phyloP scores from a whole-genome alignment of 2,797 vertebrate species.

The Cirrhinus mrigala region DNA sequence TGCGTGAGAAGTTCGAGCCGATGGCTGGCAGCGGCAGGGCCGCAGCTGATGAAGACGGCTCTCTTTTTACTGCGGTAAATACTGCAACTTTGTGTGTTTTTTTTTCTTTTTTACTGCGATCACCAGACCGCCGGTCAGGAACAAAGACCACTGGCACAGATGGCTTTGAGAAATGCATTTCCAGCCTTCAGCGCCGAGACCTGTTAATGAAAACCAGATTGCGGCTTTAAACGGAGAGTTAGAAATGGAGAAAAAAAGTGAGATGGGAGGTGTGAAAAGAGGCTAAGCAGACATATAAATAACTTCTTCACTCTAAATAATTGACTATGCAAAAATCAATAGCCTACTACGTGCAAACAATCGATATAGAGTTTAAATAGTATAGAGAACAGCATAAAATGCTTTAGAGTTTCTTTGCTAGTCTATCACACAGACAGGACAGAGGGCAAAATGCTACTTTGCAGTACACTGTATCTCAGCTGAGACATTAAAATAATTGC shows the following conservation, averaged over 20 bases:
- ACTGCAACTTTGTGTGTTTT: slow-evolving; percentile 11
- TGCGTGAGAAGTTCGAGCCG: slow-evolving; percentile 55
- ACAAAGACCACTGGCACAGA: slow-evolving; percentile 78
- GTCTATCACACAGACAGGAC: slow-evolving; percentile 32
- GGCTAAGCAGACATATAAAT: slow-evolving; percentile 43
- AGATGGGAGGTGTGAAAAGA: slow-evolving; percentile 20
- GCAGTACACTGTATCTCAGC: slow-evolving; percentile 31
- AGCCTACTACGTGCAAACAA: slow-evolving; percentile 38
- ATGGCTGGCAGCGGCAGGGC: slow-evolving; percentile 46
- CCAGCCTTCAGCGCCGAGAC: slow-evolving; percentile 76
- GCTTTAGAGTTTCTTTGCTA: slow-evolving; percentile 27
- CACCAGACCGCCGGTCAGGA: slow-evolving; percentile 53
- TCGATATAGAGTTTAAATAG: slow-evolving; percentile 42
- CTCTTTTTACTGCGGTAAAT: slow-evolving; percentile 54
- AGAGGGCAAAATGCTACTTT: slow-evolving; percentile 43
- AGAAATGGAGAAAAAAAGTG: slow-evolving; percentile 6
- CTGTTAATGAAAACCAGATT: slow-evolving; percentile 76
- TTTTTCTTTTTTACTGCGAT: slow-evolving; percentile 43
- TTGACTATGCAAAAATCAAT: slow-evolving; percentile 51
- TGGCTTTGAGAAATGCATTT: slow-evolving; percentile 79
- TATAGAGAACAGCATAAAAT: slow-evolving; percentile 40
- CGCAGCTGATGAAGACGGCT: slow-evolving; percentile 54
- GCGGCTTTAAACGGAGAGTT: slow-evolving; percentile 30
- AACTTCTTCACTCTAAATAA: slow-evolving; percentile 50
- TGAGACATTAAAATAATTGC: slow-evolving; percentile 4